Conservation (phyloP, 2,888 invertebrate genomes). For the Ommatoiulus sabulosus region DNA sequence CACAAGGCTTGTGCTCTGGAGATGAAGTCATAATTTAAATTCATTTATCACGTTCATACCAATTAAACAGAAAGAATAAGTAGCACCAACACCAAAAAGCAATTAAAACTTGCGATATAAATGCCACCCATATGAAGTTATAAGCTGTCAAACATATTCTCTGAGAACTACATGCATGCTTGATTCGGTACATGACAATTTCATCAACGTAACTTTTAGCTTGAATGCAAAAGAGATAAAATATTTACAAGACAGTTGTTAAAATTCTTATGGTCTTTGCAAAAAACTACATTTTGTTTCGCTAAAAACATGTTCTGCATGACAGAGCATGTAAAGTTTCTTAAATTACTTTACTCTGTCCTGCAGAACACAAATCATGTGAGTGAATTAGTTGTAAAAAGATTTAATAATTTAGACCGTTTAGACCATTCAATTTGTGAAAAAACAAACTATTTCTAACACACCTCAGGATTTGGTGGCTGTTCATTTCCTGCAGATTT, state of each 20-base stretch:
- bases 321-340: too few relatives aligned
- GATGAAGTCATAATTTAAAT: neutral
- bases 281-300: too few relatives aligned
- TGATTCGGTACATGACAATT: neutral
- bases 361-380: too few relatives aligned
- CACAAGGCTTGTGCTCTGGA: too few relatives aligned
- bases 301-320: too few relatives aligned
- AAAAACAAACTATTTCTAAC: neutral
- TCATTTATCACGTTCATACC: neutral
- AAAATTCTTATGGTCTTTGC: too few relatives aligned
- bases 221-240: neutral
- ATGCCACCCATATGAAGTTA: neutral
- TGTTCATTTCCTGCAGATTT: slow-evolving; percentile 74
- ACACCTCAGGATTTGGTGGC: slow-evolving; percentile 37
- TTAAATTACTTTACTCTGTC: too few relatives aligned
- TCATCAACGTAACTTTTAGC: neutral
- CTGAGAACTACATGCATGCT: neutral
- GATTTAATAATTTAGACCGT: too few relatives aligned
- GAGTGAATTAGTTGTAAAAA: too few relatives aligned
- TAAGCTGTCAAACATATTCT: neutral
- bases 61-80: slow-evolving; percentile 6
- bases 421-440: too few relatives aligned
- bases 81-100: slow-evolving; percentile 8
- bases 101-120: neutral
- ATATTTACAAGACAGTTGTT: neutral